Evolutionary conservation across 2,888 invertebrate genomes (phyloP), one percentile per base, ranked within the genome.

Genomic region (Nineta flava): DNA sequence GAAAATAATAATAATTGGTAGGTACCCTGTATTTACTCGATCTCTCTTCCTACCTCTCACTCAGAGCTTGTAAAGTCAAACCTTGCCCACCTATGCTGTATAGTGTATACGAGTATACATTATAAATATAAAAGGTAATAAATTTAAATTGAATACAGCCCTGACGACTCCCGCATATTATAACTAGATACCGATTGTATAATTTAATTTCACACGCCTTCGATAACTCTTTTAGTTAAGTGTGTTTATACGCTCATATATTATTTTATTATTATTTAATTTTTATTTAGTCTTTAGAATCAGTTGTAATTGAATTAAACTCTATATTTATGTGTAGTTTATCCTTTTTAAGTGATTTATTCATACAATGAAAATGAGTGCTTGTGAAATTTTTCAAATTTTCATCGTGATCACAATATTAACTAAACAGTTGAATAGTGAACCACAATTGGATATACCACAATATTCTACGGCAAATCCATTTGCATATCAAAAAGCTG

Each of bases 391-490:
- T n/a, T n/a, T n/a, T 9, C n/a, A 6, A 38, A 9, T 13, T 38
- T n/a, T 38, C 5, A 10, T 38, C 6, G 38, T 38, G n/a, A 13
- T 38, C 3, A 5, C 12, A n/a, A 10, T 13, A 13, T 38, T 38
- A 4, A 15, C 12, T 13, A 38, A 38, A 7, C 15, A n/a, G 9
- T 13, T 38, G 7, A 38, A 38, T 12, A 44, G 21, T n/a, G 51
- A 51, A 3, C 56, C 72, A 1, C 78, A 79, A 56, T 60, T 78
- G 45, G 76, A 77, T 57, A 58, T 78, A 44, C 77, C 78, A 2
- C 77, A 74, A 1, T 58, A 75, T 40, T 61, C 70, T 54, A 53
- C 57, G 21, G 26, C 47, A 21, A 52, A 50, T 49, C 45, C 50
- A 9, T 19, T 21, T 44, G 26, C 21, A 26, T 44, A 44, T 38